Evolutionary conservation across 2,888 invertebrate species (phyloP).

Genomic region (Aleiodes leptofemur): DNA sequence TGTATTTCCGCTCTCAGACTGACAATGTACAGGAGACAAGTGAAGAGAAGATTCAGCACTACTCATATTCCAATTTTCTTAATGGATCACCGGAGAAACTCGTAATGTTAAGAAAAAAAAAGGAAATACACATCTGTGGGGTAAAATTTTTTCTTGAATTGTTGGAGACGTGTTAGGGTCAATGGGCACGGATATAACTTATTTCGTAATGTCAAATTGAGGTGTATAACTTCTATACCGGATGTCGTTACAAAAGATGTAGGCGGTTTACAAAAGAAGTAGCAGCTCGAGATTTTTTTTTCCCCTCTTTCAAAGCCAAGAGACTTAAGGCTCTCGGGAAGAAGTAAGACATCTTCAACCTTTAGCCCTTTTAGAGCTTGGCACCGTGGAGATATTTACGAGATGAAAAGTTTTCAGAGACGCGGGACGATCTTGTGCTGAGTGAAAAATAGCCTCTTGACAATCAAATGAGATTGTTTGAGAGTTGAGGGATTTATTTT

Average conservation of each 20-base stretch:
- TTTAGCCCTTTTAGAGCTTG: conserved; percentile 66
- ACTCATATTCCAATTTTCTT: conserved; percentile 42
- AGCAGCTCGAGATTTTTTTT: conserved; percentile 33
- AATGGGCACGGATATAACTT: conserved; percentile 14
- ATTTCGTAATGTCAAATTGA: conserved; percentile 7
- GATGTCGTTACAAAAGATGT: conserved; percentile 52
- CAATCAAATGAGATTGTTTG: conserved; percentile 73
- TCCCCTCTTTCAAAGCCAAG: conserved; percentile 28
- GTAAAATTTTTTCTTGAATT: conserved; percentile 3
- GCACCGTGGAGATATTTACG: conserved; percentile 71
- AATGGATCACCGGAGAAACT: conserved; percentile 43
- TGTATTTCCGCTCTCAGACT: conserved; percentile 18
- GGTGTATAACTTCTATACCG: conserved; percentile 40
- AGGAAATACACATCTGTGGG: conserved; percentile 6
- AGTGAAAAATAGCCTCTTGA: conserved; percentile 70
- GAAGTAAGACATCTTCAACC: conserved; percentile 66
- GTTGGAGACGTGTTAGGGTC: conserved; percentile 4
- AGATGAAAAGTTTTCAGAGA: conserved; percentile 54
- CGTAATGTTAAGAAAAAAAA: conserved; percentile 53
- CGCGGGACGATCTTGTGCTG: conserved; percentile 48
- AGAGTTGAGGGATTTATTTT: conserved; percentile 65
- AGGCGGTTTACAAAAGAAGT: conserved; percentile 56
- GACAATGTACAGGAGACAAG: neutral
- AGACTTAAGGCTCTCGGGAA: conserved; percentile 35
- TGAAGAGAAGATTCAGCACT: conserved; percentile 6